Evolutionary conservation across 92 coral and sea anemone genomes (phyloP).

Genomic region (Parazoanthus swiftii): DNA sequence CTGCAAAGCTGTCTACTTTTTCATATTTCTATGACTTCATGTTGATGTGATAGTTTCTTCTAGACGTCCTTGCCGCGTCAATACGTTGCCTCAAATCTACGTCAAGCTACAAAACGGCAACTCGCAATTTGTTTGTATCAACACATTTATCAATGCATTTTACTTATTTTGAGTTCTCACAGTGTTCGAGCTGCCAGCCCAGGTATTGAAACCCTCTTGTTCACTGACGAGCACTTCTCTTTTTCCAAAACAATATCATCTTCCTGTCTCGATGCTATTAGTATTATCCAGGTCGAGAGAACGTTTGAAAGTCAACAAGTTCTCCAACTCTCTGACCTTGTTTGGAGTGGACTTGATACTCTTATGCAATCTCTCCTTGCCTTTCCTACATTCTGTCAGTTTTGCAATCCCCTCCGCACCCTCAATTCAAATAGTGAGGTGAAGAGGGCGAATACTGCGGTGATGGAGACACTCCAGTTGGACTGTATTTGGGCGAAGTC

Average conservation of each 20-base stretch:
- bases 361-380: not conserved
- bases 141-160: not conserved
- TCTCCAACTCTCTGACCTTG: not conserved
- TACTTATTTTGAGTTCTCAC: not conserved
- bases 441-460: constrained; percentile 93
- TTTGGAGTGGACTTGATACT: not conserved
- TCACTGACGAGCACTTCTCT: not conserved
- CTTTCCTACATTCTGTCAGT: not conserved
- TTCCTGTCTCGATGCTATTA: not conserved
- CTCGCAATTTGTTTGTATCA: not conserved
- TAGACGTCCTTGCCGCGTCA: not conserved
- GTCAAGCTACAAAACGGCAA: not conserved
- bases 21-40: not conserved
- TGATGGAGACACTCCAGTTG: constrained; percentile 86
- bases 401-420: not conserved
- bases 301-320: not conserved
- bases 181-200: not conserved
- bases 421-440: constrained; percentile 58
- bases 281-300: not conserved
- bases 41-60: not conserved
- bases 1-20: no score
- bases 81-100: not conserved
- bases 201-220: not conserved
- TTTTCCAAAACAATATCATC: not conserved
- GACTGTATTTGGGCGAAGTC: constrained; percentile 88